phyloP scores from a whole-genome alignment of 1,140 invertebrate genomes.

The Tribolium madens region DNA sequence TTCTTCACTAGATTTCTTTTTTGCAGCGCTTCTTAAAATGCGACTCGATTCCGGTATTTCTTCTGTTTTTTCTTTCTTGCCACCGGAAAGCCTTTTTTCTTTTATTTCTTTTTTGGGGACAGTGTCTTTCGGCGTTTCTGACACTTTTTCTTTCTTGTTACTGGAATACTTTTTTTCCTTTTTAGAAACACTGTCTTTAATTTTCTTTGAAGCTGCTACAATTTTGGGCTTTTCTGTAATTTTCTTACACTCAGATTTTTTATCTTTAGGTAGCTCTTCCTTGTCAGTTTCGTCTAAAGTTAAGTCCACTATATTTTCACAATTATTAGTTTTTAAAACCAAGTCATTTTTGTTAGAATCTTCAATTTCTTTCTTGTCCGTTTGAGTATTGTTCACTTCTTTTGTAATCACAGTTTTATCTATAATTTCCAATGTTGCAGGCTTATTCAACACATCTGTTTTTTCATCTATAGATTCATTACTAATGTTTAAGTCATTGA shows the following conservation, averaged over 20 bases:
- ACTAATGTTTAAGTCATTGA: not conserved
- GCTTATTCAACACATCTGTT: not conserved
- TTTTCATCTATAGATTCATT: not conserved
- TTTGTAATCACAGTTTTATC: not conserved
- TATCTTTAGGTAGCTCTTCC: not conserved
- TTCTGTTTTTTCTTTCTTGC: conserved; percentile 5
- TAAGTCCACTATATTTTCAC: not conserved
- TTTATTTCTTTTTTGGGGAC: not conserved
- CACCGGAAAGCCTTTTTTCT: not conserved
- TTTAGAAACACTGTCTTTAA: not conserved
- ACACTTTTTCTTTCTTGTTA: no score
- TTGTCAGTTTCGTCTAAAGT: no score
- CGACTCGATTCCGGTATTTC: not conserved
- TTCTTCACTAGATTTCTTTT: not conserved
- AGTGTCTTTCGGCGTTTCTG: no score
- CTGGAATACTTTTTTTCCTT: no score
- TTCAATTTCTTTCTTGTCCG: not conserved
- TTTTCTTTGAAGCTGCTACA: not conserved
- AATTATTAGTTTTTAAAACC: no score
- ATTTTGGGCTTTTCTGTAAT: not conserved
- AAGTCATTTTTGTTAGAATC: no score
- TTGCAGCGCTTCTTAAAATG: not conserved
- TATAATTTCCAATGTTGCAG: not conserved
- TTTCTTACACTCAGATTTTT: not conserved
- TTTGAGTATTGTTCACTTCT: not conserved